Evolutionary conservation across 2,888 invertebrate species (phyloP), one percentile per base, ranked within the genome.

Genomic region (Lasioglossum pauxillum): DNA sequence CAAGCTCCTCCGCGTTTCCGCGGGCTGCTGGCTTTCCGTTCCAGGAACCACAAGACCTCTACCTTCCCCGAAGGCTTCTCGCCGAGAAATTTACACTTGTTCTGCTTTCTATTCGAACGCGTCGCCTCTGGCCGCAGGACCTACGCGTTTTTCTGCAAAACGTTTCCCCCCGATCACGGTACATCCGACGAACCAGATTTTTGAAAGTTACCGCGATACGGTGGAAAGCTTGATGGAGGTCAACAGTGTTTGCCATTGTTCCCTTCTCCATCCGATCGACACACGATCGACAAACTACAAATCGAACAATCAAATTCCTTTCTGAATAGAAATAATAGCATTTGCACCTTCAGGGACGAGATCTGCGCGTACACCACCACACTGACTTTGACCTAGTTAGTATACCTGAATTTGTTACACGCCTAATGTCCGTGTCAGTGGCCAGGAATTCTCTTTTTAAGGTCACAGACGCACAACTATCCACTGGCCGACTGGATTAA

Each of bases 371-470:
- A 35, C 35, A 10, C 10, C 35, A 10, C 10, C 23, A n/a, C 10
- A 53, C 23, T 10, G 53, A 53, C 53, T 8, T 8, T 23, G 10
- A 8, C 10, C 3, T 31, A 31, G 31, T 31, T 2, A 53, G 23
- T 53, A 10, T 23, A 23, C 23, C 5, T 46, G 7, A 23, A 49
- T 8, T 49, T 49, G 49, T 49, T 49, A 46, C 44, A 53, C 53
- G 23, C 5, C 60, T 27, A 5, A 60, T 14, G 27, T 31, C 60
- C 27, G 60, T 14, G 16, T 4, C 60, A 60, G 60, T 16, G 5
- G 38, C 41, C 75, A 67, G 7, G 85, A 76, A 85, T 84, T 79
- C 79, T 57, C 57, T 85, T 85, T 60, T 85, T 76, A 79, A 79
- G 84, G 79, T 84, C 75, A 79, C 19, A 38, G 23, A 23, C 72